Evolutionary conservation across 1,140 invertebrate species (phyloP), one percentile per base, ranked within the genome.

Genomic region (Drosophila suzukii): DNA sequence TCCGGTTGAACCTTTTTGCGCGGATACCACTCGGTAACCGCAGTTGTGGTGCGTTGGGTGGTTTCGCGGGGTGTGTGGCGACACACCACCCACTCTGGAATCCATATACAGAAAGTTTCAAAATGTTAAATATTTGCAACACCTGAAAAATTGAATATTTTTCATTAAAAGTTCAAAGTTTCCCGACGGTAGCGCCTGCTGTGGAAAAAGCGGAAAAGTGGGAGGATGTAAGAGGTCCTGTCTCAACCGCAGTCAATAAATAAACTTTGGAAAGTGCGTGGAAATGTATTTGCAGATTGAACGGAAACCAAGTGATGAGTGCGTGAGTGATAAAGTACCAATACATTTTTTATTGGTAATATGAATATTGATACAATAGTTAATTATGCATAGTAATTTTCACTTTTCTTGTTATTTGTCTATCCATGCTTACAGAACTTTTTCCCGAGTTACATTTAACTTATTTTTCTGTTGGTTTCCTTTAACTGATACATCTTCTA

Each of bases 121-220:
- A 68, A 82, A 75, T 88, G 61, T 79, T 88, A 76, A 86, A 86
- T 86, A 86, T 88, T 78, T 83, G 76, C 75, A 89, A 88, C 83
- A 88, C 76, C 84, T 88, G 84, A 89, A 83, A 77, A 89, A 89
- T 88, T 89, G 84, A 88, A 88, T 88, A 88, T 89, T 80, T 76
- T 89, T 88, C 79, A 89, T 89, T 88, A 89, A 89, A 88, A 89
- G 82, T 86, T 81, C 59, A 74, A 86, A 85, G 83, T 81, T 79
- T 79, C 27, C 57, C 57, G 56, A 63, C 73, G 36, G 61, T 66
- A 55, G 60, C 58, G 57, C 58, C 73, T 80, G 78, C 50, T 60
- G 15, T 24, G 51, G 24, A 20, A 11, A 10, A n/a, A 4, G 15
- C 2, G 5, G 51, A 0, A 20, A 20, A 53, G 4, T 15, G 36